Evolutionary conservation across 2,888 invertebrate genomes (phyloP), one percentile per base, ranked within the genome.

Genomic region (Acanthosepion esculentum): DNA sequence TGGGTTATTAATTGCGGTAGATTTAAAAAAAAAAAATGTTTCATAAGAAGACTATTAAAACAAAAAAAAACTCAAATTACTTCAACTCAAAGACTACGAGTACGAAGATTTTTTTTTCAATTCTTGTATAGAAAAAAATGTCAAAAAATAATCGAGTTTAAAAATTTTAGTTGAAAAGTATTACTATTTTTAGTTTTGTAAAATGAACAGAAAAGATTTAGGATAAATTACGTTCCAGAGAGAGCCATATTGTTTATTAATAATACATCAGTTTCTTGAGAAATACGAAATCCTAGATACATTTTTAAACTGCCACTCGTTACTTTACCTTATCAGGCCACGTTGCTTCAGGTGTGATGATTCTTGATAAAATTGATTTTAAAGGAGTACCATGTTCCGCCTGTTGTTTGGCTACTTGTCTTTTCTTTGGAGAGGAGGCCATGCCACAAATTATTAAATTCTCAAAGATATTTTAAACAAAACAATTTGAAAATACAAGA

Each of bases 291-390:
- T 41, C 41, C 41, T 41, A 41, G 41, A 41, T 41, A 41, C 41
- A 41, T 41, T 41, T 41, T 41, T 41, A 41, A 41, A 41, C 41
- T 41, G 2, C 41, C 41, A 41, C 41, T 41, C 41, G 41, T 41
- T 41, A 41, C 41, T 41, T 50, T 92, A 95, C 96, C 95, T 96
- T 96, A 92, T 96, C 96, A 26, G 95, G 95, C 96, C 96, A 96
- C 50, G 95, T 95, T 59, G 96, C 95, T 94, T 96, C 96, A 29
- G 96, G 94, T 48, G 95, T 96, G 59, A 96, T 95, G 41, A 96
- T 96, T 95, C 95, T 96, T 15, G 96, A 95, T 50, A 96, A 93
- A 20, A 95, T 95, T 48, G 95, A 95, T 29, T 64, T 94, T 55
- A 95, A 94, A 7, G 95, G 41, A 29, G 94, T 64, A 94, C 95